phyloP scores from a whole-genome alignment of 2,888 invertebrate genomes.

The Latrodectus elegans region DNA sequence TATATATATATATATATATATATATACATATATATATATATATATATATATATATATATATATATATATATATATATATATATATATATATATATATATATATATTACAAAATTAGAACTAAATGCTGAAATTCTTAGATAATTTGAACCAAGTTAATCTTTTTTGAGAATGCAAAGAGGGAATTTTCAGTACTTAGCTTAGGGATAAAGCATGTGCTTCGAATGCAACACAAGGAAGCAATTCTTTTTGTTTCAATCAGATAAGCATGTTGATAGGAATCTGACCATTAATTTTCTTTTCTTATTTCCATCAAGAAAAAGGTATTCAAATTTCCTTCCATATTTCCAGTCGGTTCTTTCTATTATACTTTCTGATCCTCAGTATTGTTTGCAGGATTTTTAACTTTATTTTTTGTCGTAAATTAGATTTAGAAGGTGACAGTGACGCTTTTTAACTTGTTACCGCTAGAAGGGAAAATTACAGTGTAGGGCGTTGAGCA shows the following conservation, averaged over 20 bases:
- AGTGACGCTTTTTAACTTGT: slow-evolving; percentile 45
- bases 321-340: slow-evolving; percentile 19
- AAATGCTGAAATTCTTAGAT: no score
- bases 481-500: slow-evolving; percentile 31
- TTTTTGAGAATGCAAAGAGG: not conserved
- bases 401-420: slow-evolving; percentile 47
- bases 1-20: no score
- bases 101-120: no score
- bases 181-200: not conserved
- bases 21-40: no score
- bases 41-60: no score
- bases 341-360: slow-evolving; percentile 16
- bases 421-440: slow-evolving; percentile 54
- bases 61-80: no score
- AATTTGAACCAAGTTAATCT: no score
- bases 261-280: slow-evolving; percentile 33
- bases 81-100: no score
- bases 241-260: slow-evolving; percentile 20
- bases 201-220: not conserved
- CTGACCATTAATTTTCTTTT: slow-evolving; percentile 41
- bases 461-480: slow-evolving; percentile 50
- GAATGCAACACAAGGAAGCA: slow-evolving; percentile 3
- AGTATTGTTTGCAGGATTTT: slow-evolving; percentile 53
- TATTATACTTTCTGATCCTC: not conserved
- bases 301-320: slow-evolving; percentile 23